Evolutionary conservation across 2,888 invertebrate genomes (phyloP).

Genomic region (Dorcus parallelipipedus): DNA sequence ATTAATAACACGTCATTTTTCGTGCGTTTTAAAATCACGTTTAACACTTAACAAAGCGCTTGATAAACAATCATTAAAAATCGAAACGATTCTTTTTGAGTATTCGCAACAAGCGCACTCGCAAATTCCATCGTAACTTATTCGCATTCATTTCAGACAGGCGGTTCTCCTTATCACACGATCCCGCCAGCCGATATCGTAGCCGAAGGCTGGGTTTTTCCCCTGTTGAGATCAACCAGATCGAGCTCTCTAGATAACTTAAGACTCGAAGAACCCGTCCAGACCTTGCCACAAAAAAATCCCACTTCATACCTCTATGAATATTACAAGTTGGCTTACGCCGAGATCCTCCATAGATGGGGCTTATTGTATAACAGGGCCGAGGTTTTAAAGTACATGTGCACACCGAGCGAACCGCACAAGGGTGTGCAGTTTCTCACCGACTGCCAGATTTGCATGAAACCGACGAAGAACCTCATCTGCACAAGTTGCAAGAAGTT

Average conservation of each 20-base stretch:
- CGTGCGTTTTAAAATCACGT: too few relatives aligned
- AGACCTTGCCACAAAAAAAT: constrained; percentile 29
- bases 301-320: constrained; percentile 64
- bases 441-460: constrained; percentile 69
- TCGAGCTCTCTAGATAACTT: constrained; percentile 74
- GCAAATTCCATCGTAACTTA: too few relatives aligned
- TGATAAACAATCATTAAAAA: too few relatives aligned
- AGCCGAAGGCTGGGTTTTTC: constrained; percentile 73
- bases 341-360: constrained; percentile 73
- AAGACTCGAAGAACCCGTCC: constrained; percentile 47
- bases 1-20: too few relatives aligned
- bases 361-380: constrained; percentile 48
- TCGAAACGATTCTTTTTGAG: too few relatives aligned
- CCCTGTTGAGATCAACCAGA: constrained; percentile 65
- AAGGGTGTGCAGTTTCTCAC: constrained; percentile 68
- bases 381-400: constrained; percentile 63
- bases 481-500: constrained; percentile 72
- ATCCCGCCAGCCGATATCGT: constrained; percentile 76
- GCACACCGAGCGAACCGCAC: constrained; percentile 45
- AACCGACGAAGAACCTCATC: constrained; percentile 63
- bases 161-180: constrained; percentile 87
- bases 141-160: constrained; percentile 53
- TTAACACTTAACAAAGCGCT: too few relatives aligned
- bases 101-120: too few relatives aligned
- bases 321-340: constrained; percentile 81